A percentile compares a stretch with the other conserved stretches of the same genome.
Evolutionary conservation across 2,888 invertebrate species (phyloP).

Genomic region (Cosmia pyralina): DNA sequence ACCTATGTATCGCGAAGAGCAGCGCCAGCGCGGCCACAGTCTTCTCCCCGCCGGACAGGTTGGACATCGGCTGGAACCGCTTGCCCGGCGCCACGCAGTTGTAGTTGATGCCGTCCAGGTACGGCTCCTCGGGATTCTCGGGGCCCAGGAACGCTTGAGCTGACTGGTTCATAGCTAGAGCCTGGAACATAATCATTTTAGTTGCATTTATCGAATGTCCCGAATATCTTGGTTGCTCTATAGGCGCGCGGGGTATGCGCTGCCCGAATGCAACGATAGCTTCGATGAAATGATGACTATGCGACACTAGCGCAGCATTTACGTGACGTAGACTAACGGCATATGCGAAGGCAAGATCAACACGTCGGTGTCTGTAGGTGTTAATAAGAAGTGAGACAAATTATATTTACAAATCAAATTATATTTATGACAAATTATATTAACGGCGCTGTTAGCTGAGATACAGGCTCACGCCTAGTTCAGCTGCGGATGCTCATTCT

Average conservation of each 20-base stretch:
- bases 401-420: too few relatives aligned
- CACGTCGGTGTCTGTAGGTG: not conserved
- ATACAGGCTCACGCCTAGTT: too few relatives aligned
- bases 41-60: slow-evolving; percentile 99
- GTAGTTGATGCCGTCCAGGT: slow-evolving; percentile 99
- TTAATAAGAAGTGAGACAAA: not conserved
- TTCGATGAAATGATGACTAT: not conserved
- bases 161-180: slow-evolving; percentile 97
- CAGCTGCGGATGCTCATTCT: too few relatives aligned
- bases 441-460: too few relatives aligned
- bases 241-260: too few relatives aligned
- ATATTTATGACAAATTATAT: too few relatives aligned
- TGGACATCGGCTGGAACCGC: slow-evolving; percentile 99
- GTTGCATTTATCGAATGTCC: not conserved
- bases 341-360: not conserved
- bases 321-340: not conserved
- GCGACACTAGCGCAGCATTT: not conserved
- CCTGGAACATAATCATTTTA: slow-evolving; percentile 82
- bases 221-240: not conserved
- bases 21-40: slow-evolving; percentile 99
- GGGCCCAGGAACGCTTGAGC: slow-evolving; percentile 99
- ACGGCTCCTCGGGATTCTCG: slow-evolving; percentile 99
- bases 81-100: slow-evolving; percentile 99
- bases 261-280: not conserved
- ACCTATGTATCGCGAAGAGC: slow-evolving; percentile 99